Conservation (phyloP, 2,113 vertebrate genomes). For the Orthonyx spaldingii region DNA sequence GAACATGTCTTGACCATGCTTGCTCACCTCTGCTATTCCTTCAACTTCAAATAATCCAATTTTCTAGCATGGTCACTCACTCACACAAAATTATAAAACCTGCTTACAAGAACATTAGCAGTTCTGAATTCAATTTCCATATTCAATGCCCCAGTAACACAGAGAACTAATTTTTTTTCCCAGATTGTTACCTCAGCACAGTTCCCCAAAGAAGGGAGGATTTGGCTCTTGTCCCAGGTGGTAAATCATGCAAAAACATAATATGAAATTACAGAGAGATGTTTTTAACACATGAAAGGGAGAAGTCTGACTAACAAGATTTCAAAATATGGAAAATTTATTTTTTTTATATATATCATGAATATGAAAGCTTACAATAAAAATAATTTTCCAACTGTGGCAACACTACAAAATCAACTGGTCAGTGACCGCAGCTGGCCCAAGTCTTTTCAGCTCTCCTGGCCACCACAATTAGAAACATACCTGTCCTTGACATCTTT, state of each 20-base stretch:
- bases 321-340: background rate
- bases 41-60: background rate
- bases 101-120: background rate
- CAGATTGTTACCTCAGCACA: background rate
- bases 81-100: background rate
- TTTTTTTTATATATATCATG: background rate
- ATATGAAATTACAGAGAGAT: background rate
- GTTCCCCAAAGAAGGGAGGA: background rate
- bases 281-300: background rate
- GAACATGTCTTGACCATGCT: background rate
- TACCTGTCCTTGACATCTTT: conserved; percentile 77
- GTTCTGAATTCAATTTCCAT: background rate
- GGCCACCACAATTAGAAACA: background rate
- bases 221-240: background rate
- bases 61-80: background rate
- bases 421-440: background rate
- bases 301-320: background rate
- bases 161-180: background rate
- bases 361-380: background rate
- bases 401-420: background rate
- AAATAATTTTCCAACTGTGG: background rate
- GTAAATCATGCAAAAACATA: background rate
- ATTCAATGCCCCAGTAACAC: background rate
- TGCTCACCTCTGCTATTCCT: background rate
- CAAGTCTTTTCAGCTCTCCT: background rate